These are phyloP conservation scores for Struthidea cinerea DNA, from an alignment of 2,113 vertebrate genomes.

Conservation along the genomic window DNA sequence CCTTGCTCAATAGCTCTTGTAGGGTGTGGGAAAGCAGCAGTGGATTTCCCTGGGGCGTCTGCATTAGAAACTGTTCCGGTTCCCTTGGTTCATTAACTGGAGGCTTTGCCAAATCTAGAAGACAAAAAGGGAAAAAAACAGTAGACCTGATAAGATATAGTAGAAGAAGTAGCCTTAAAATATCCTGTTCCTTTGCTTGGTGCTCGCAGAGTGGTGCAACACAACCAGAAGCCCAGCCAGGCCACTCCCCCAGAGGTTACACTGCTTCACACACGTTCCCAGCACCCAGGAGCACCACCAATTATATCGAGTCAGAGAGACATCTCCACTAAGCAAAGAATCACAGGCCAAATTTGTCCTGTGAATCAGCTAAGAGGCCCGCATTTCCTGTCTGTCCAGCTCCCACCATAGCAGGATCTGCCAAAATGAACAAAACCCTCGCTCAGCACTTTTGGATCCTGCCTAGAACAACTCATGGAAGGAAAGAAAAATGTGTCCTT, in stretches of 20 bases:
- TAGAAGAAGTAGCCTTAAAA: background rate
- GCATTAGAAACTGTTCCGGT: conserved; percentile 77
- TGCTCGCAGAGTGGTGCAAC: background rate
- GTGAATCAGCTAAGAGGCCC: conserved; percentile 22
- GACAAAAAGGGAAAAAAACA: background rate
- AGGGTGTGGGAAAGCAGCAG: conserved; percentile 82
- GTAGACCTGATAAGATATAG: background rate
- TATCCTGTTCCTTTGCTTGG: background rate
- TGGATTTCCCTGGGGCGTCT: conserved; percentile 78
- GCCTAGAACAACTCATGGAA: conserved; percentile 11
- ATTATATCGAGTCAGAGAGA: background rate
- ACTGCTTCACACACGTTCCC: background rate
- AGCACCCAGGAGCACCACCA: background rate
- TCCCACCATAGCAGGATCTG: conserved; percentile 46
- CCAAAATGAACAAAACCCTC: background rate
- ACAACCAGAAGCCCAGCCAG: background rate
- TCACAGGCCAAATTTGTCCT: background rate
- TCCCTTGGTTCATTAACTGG: conserved; percentile 72
- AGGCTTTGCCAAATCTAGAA: conserved; percentile 79
- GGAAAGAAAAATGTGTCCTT: background rate
- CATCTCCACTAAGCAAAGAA: background rate
- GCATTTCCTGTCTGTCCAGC: conserved; percentile 53
- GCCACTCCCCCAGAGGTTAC: background rate
- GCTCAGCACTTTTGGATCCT: conserved; percentile 54
- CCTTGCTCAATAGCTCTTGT: conserved; percentile 82